Base-by-base conservation (phyloP, 2,797 vertebrate genomes). In the Cetoscarus ocellatus region DNA sequence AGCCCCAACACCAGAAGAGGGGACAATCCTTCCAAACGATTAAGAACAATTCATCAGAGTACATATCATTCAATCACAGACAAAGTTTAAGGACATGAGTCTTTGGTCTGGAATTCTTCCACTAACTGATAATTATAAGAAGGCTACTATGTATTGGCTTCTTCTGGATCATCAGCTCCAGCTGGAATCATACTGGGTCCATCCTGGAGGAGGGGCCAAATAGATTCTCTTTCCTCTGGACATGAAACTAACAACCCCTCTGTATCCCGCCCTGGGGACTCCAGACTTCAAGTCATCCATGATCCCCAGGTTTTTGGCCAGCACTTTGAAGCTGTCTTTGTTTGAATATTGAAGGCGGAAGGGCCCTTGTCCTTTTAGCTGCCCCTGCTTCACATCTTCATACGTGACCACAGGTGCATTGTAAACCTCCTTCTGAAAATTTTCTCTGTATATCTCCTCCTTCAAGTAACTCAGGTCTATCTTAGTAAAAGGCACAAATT, bases 261-360 rank as follows among this genome's bases (percentile, higher is more conserved):
- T 95, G 86, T 97, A 99, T 1, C 97, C 97, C 0, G 95, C 93
- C 17, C 98, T 93, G 0, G 98, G 97, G 0, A 98, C 97, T 3
- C 97, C 97, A 0, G 98, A 98, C 78, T 99, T 99, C 58, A 99
- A 91, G 78, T 98, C 97, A 6, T 98, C 97, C 98, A 99, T 99
- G 56, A 98, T 75, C 0, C 97, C 97, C 78, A 99, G 70, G 7
- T 95, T 96, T 62, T 96, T 96, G 75, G 97, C 96, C 1, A 97
- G 75, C 6, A 96, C 85, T 80, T 98, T 98, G 81, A 98, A 99
- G 69, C 94, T 93, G 59, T 98, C 96, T 4, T 96, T 93, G 43
- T 83, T 93, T 0, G 95, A 94, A 55, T 98, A 99, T 9, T 96
- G 96, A 15, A 98, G 91, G 15, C 96, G 86, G 18, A 96, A 96